Base-by-base conservation (phyloP, 2,888 invertebrate genomes). In the Hirtodrosophila histrioides region DNA sequence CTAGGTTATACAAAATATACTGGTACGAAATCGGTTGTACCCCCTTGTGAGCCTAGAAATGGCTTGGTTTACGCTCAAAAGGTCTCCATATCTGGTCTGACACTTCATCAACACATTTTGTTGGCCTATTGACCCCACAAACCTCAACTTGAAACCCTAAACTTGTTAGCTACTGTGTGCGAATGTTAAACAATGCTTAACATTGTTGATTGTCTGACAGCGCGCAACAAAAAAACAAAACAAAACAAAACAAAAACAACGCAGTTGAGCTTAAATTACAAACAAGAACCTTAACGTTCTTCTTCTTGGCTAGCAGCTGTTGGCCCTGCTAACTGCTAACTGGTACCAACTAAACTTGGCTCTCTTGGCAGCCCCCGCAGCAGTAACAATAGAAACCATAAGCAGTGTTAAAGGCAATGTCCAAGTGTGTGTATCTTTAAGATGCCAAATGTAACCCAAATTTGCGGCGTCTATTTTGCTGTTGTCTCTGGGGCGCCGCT, bases 151-250 rank as follows among this genome's bases (percentile, higher is more conserved):
- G 69, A 69, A 68, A 75, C 73, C 78, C 75, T 67, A 73, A 78
- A 73, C 80, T 75, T 81, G 82, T 58, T 84, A 70, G 82, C 80
- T 80, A 76, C 81, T 75, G 81, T 81, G 57, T 80, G 80, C 70
- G 73, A 75, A 70, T 64, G 56, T 62, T 67, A 57, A 55, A 61
- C 76, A 75, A 64, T 68, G 61, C 72, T 68, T 24, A 50, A 40
- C 31, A 51, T 58, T 72, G 75, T 62, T 62, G 72, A 37, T 31
- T 49, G 56, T 55, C 62, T 36, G 46, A 37, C 44, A 54, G 44
- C 17, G 35, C 17, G 17, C 17, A 17, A 3, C 17, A 17, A 3
- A n/a, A 6, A 24, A 11, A 29, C 4, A 27, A 27, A 1, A 31
- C 0, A 31, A 3, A 31, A 27, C 6, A 27, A 27, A 27, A 27